Conservation (phyloP, 2,113 vertebrate species). For the Callaeas wilsoni region DNA sequence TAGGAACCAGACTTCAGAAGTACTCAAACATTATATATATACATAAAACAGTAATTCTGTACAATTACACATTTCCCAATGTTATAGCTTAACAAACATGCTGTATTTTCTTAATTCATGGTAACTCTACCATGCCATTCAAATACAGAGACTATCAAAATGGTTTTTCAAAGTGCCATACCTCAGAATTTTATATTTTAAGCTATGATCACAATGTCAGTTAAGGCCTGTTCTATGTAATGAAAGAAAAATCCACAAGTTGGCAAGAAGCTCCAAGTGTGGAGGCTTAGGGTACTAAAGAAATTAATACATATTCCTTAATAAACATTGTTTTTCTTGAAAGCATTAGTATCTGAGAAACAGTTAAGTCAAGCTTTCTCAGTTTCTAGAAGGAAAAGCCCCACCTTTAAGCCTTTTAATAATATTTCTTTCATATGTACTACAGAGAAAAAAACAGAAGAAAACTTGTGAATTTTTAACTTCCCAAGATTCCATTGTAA, state of each 20-base stretch:
- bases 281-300: conserved; percentile 7
- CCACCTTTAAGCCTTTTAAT: conserved; percentile 26
- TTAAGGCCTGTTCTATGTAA: conserved; percentile 54
- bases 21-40: conserved; percentile 30
- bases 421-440: neutral
- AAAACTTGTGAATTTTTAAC: conserved; percentile 8
- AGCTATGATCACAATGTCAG: conserved; percentile 43
- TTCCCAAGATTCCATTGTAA: neutral
- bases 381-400: neutral
- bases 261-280: neutral
- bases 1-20: conserved; percentile 46
- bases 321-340: conserved; percentile 38
- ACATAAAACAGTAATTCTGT: conserved; percentile 52
- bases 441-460: neutral
- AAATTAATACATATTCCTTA: neutral
- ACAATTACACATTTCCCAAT: conserved; percentile 61
- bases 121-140: conserved; percentile 52
- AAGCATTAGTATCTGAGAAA: conserved; percentile 34
- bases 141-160: conserved; percentile 66
- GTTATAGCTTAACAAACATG: conserved; percentile 65
- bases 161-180: conserved; percentile 55
- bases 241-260: conserved; percentile 42
- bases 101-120: conserved; percentile 67
- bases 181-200: conserved; percentile 44
- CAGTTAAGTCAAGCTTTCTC: conserved; percentile 5